Evolutionary conservation across 1,140 invertebrate species (phyloP).

Genomic region (Ruditapes philippinarum): DNA sequence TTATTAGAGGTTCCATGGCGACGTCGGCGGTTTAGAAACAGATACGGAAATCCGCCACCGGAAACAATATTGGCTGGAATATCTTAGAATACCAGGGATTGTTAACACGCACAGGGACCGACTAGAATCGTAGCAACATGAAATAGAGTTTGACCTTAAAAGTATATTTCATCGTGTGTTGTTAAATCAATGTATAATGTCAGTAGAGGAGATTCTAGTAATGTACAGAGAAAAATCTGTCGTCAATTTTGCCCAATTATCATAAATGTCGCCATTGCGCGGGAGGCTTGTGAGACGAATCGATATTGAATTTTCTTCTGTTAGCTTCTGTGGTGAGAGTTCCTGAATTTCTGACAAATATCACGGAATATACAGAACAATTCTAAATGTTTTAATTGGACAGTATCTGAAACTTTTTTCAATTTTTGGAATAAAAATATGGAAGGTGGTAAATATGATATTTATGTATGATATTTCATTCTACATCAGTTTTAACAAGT

Average conservation of each 20-base stretch:
- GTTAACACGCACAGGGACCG: neutral
- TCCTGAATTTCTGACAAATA: neutral
- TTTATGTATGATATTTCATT: too few relatives aligned
- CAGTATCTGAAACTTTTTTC: neutral
- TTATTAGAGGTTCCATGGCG: too few relatives aligned
- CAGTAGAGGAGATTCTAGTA: neutral
- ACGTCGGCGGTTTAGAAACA: too few relatives aligned
- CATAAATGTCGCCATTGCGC: constrained; percentile 39
- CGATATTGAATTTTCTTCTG: constrained; percentile 7
- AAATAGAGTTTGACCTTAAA: neutral
- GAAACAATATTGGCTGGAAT: neutral
- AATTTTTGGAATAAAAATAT: neutral
- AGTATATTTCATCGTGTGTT: neutral
- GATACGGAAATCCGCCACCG: neutral
- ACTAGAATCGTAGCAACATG: neutral
- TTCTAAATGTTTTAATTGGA: neutral
- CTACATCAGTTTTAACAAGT: too few relatives aligned
- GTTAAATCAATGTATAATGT: neutral
- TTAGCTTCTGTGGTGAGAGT: neutral
- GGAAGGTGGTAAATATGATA: neutral
- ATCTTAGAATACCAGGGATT: neutral
- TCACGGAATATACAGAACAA: neutral
- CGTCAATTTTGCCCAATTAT: constrained; percentile 12
- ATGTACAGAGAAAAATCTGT: neutral
- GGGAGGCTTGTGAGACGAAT: neutral